Base-by-base conservation (phyloP, 2,888 invertebrate genomes). In the Chromoteleia sp. region DNA sequence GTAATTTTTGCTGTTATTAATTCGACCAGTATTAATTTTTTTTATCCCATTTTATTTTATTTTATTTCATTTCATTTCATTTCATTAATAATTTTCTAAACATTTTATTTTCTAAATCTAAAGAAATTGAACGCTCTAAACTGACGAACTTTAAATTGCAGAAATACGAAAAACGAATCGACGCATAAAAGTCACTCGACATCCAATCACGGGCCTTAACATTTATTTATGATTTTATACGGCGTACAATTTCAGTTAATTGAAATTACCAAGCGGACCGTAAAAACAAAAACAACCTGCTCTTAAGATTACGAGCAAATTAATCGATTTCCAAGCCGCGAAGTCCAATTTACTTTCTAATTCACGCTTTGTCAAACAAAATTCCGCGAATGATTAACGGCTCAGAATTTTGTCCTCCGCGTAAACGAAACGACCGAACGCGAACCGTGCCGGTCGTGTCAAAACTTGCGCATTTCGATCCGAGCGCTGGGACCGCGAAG, bases 291-390 rank as follows among this genome's bases (percentile, higher is more conserved):
- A n/a, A 36, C 8, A 29, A 3, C 29, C n/a, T 3, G 8, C 33
- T 33, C 10, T 7, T 33, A 33, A 36, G 2, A 36, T n/a, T n/a
- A 36, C n/a, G n/a, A n/a, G n/a, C n/a, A n/a, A 36, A 36, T 36
- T 36, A 36, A 36, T 36, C n/a, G 36, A 36, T 36, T 36, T 36
- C 2, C 36, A 36, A 36, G 3, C 36, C n/a, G n/a, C 36, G n/a
- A 14, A 41, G 14, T 41, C 41, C 41, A 15, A 41, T 41, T 41
- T 41, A 41, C 41, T 41, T 41, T 41, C 41, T 41, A 41, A 41
- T 41, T 41, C 15, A 7, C 0, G 14, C 15, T 36, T 36, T 36
- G 8, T 36, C 36, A 36, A 36, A 2, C n/a, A 8, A 36, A 36
- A 36, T 36, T 36, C 36, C 36, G 1, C n/a, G 8, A 36, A 36